phyloP scores from a whole-genome alignment of 1,140 invertebrate genomes.

The Rhagoletis pomonella region DNA sequence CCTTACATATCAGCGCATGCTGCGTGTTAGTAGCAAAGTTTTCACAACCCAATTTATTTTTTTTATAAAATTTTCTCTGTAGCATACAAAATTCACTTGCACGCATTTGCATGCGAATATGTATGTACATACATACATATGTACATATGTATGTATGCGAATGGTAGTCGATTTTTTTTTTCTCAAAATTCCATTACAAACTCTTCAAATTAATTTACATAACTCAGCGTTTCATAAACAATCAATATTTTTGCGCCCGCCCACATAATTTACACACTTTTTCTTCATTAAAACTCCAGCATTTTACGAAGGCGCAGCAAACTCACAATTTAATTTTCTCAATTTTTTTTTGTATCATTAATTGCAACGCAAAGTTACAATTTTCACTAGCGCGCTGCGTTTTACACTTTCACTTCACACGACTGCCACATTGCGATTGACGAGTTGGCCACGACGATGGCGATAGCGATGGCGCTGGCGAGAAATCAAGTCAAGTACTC shows the following conservation, averaged over 20 bases:
- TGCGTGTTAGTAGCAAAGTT: conserved; percentile 17
- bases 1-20: conserved; percentile 4
- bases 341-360: neutral
- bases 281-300: neutral
- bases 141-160: neutral
- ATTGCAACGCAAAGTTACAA: conserved; percentile 27
- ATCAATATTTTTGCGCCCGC: neutral
- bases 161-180: neutral
- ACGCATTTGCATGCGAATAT: neutral
- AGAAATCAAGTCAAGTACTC: conserved; percentile 33
- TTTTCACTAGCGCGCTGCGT: conserved; percentile 43
- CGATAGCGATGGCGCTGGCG: neutral
- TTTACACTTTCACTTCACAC: conserved; percentile 44
- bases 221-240: neutral
- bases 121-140: neutral
- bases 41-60: neutral
- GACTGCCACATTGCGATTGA: conserved; percentile 46
- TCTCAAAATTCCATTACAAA: neutral
- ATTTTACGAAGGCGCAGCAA: neutral
- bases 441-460: conserved; percentile 17
- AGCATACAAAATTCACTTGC: neutral
- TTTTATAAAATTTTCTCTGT: neutral
- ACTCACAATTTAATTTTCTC: neutral
- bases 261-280: neutral
- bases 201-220: conserved; percentile 16